Conservation (phyloP, 2,113 vertebrate species). For the Hyperopisus bebe region DNA sequence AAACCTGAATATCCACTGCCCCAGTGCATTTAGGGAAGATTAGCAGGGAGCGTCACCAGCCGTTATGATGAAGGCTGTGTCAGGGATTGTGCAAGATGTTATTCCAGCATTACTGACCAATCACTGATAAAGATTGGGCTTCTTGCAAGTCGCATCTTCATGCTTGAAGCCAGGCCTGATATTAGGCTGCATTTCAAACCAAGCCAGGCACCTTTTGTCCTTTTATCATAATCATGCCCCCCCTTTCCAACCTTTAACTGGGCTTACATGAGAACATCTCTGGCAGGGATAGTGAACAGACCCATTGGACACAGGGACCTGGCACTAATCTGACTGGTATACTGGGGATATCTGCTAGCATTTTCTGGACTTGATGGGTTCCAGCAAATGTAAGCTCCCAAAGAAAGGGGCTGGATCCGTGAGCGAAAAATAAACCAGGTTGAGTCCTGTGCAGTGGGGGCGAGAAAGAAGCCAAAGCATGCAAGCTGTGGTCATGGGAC, state of each 20-base stretch:
- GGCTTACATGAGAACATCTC: neutral
- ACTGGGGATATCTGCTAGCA: neutral
- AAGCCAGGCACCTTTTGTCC: neutral
- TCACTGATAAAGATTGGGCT: neutral
- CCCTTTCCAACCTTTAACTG: neutral
- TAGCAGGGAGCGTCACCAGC: constrained; percentile 31
- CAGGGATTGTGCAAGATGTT: neutral
- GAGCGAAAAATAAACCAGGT: neutral
- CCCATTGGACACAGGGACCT: neutral
- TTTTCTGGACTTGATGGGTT: neutral
- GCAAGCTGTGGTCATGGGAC: neutral
- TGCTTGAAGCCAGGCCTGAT: neutral
- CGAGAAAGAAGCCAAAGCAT: neutral
- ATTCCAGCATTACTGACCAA: neutral
- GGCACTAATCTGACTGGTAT: neutral
- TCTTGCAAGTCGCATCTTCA: neutral
- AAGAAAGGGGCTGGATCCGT: neutral
- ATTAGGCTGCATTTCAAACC: neutral
- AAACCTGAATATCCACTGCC: constrained; percentile 34
- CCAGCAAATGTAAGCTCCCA: neutral
- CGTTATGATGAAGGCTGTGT: constrained; percentile 17
- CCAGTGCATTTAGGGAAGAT: constrained; percentile 28
- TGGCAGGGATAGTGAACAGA: neutral
- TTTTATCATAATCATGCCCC: neutral
- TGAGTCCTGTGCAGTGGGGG: neutral